Conservation (phyloP, 1,140 invertebrate genomes). For the Drosophila orosa region DNA sequence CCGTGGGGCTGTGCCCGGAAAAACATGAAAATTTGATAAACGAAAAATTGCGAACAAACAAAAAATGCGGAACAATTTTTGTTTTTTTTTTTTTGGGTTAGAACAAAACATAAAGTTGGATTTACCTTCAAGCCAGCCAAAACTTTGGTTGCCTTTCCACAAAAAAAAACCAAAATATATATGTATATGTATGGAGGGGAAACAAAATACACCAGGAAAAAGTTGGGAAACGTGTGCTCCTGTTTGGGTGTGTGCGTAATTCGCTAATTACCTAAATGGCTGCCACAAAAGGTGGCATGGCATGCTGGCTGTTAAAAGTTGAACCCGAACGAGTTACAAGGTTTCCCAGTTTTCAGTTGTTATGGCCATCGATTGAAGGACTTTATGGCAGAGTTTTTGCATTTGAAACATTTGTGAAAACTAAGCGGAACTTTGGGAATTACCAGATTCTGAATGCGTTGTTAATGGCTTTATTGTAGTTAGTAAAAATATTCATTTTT, state of each 20-base stretch:
- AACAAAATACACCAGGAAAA: conserved; percentile 10
- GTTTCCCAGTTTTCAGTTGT: conserved; percentile 37
- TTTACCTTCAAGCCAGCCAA: conserved; percentile 41
- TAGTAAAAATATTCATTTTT: not conserved
- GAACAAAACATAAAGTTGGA: conserved; percentile 56
- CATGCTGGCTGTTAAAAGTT: conserved; percentile 39
- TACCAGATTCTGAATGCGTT: not conserved
- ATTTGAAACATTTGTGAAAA: conserved; percentile 30
- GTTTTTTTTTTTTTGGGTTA: conserved; percentile 3
- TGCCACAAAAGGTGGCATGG: conserved; percentile 47
- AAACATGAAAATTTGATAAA: conserved; percentile 82
- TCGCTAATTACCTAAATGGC: conserved; percentile 77
- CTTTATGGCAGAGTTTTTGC: conserved; percentile 29
- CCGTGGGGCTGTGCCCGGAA: conserved; percentile 22
- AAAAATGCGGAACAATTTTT: conserved; percentile 18
- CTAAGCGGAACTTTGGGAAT: conserved; percentile 10
- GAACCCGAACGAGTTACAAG: conserved; percentile 49
- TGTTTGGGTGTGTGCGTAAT: conserved; percentile 59
- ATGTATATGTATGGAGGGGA: not conserved
- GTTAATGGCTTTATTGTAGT: not conserved
- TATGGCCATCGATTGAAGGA: conserved; percentile 46
- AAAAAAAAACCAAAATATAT: conserved; percentile 1
- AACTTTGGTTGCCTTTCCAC: conserved; percentile 26
- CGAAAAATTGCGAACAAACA: conserved; percentile 62
- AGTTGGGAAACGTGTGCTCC: conserved; percentile 42